Percentiles rank a stretch among this genome's conserved stretches.
Conservation (phyloP, 2,113 vertebrate species). For the Poeciliopsis prolifica region DNA sequence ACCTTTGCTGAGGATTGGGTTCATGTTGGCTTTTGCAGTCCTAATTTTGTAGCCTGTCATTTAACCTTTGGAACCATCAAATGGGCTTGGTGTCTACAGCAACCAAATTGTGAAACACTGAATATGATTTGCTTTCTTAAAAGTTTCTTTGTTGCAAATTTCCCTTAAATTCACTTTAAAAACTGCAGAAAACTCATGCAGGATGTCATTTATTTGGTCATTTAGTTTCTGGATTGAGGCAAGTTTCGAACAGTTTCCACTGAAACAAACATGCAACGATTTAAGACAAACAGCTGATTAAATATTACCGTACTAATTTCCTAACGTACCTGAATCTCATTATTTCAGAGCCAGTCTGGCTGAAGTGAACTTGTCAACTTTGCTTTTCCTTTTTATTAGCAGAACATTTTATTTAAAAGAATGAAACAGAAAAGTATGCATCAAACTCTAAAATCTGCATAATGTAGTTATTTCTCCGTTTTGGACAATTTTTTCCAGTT, state of each 20-base stretch:
- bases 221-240: neutral
- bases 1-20: constrained; percentile 18
- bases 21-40: constrained; percentile 41
- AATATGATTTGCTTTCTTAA: neutral
- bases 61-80: constrained; percentile 6
- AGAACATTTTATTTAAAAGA: neutral
- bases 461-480: neutral
- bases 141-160: neutral
- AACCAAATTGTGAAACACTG: neutral
- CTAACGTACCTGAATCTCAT: neutral
- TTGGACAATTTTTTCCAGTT: neutral
- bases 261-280: neutral
- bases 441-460: neutral
- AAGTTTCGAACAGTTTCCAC: neutral
- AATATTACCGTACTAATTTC: neutral
- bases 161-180: neutral
- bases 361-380: neutral
- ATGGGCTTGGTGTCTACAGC: constrained; percentile 14
- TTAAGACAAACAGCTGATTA: neutral
- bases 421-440: neutral
- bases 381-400: neutral
- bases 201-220: neutral
- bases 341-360: neutral
- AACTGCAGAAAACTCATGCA: neutral
- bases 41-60: constrained; percentile 30